These are phyloP conservation scores for Zapornia atra DNA, from an alignment of 2,113 vertebrate species.

Conservation along the genomic window DNA sequence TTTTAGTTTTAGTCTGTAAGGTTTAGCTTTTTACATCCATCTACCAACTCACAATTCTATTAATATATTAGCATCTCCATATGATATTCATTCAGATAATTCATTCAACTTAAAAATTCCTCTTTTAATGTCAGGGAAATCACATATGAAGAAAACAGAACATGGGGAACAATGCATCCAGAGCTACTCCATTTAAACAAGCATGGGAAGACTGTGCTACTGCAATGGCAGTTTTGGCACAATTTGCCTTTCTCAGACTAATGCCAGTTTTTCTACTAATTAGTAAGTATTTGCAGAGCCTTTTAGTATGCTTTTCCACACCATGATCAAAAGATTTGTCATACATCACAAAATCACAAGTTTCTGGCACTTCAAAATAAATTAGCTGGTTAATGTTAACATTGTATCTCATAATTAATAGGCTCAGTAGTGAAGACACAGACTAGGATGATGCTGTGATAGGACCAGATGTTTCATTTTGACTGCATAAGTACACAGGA, in stretches of 20 bases:
- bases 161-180: not conserved
- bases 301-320: not conserved
- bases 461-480: not conserved
- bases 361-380: not conserved
- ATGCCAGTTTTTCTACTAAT: not conserved
- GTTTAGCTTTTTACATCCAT: not conserved
- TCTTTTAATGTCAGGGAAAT: not conserved
- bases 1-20: not conserved
- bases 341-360: not conserved
- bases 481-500: not conserved
- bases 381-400: not conserved
- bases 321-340: not conserved
- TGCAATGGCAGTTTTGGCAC: not conserved
- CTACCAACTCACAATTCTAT: not conserved
- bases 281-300: not conserved
- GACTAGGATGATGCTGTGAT: not conserved
- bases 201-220: not conserved
- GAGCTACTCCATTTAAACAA: not conserved
- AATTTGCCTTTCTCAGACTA: not conserved
- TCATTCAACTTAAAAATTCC: not conserved
- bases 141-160: not conserved
- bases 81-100: not conserved
- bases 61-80: not conserved
- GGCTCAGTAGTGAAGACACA: not conserved
- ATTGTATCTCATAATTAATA: not conserved